Evolutionary conservation across 2,113 vertebrate species (phyloP), one percentile per base, ranked within the genome.

Genomic region (Melanerpes formicivorus): DNA sequence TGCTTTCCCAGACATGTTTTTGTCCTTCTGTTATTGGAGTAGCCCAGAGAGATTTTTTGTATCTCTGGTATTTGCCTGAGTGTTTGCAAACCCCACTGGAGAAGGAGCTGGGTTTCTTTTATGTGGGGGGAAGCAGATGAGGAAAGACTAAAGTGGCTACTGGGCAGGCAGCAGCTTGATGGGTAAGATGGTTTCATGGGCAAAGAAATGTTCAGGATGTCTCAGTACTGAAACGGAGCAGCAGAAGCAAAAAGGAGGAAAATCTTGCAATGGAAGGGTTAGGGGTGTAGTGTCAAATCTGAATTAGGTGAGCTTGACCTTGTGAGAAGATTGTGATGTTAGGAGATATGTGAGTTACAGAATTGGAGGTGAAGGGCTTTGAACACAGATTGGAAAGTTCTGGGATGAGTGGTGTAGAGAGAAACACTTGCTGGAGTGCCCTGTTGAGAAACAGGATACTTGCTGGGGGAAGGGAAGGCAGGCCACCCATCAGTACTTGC

Each of bases 1-100:
- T 93, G 83, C 93, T 94, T 95, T 88, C 90, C 90, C 90, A 93
- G 95, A 37, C 90, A 80, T 62, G 82, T 71, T 82, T 95, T 94
- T 91, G 94, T 95, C 93, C 79, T 96, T 90, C 52, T 77, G 79
- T 46, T 93, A 75, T 83, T 90, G 56, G 75, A 85, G 82, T 91
- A 93, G 52, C 69, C 90, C 60, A 76, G 5, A 77, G 60, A 92
- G 55, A 83, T 55, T 76, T 65, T 88, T 82, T 90, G 0, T 64
- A 64, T 91, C 37, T 77, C 46, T 25, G 66, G 22, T 12, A 5
- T 66, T 8, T 44, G 52, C 91, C 55, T 93, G 64, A 42, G 87
- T 80, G 66, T 93, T 85, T 83, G 72, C 88, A 94, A 93, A 90
- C 11, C 21, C 8, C 62, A 63, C 48, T 15, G 64, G 50, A 83